A percentile compares a stretch with the other conserved stretches of the same genome.
Conservation (phyloP, 1,140 invertebrate species). For the Solenopsis invicta region DNA sequence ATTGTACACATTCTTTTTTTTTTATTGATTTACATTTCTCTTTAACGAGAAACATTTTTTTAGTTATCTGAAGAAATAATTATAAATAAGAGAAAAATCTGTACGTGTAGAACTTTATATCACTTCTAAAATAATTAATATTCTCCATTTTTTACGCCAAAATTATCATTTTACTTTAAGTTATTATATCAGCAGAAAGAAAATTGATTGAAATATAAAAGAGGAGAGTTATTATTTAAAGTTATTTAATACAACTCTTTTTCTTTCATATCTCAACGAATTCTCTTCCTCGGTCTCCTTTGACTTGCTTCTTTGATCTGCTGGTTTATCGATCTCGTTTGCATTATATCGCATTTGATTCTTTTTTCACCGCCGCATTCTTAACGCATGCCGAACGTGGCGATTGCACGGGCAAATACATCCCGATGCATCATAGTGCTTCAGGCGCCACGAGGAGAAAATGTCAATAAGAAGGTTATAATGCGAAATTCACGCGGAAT, state of each 20-base stretch:
- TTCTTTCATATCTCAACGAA: neutral
- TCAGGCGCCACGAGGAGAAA: constrained; percentile 68
- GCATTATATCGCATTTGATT: constrained; percentile 15
- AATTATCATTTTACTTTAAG: neutral
- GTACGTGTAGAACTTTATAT: neutral
- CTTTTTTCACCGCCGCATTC: neutral
- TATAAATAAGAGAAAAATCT: neutral
- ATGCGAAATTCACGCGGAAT: constrained; percentile 68
- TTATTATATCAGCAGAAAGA: neutral
- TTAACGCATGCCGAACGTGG: constrained; percentile 43
- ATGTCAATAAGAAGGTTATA: constrained; percentile 67
- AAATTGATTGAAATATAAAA: neutral
- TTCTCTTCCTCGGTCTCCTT: neutral
- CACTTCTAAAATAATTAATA: neutral
- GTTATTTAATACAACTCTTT: neutral
- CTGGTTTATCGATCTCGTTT: constrained; percentile 17
- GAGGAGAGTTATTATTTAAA: neutral
- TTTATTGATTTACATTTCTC: neutral
- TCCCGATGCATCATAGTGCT: constrained; percentile 21
- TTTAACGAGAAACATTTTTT: neutral
- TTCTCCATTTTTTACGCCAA: neutral
- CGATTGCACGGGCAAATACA: constrained; percentile 23
- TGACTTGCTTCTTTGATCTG: too few species aligned
- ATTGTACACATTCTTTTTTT: neutral
- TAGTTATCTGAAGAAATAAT: neutral